These are phyloP conservation scores for Mormyrops boulengeri DNA, from an alignment of 2,797 vertebrate genomes.

Conservation along the genomic window DNA sequence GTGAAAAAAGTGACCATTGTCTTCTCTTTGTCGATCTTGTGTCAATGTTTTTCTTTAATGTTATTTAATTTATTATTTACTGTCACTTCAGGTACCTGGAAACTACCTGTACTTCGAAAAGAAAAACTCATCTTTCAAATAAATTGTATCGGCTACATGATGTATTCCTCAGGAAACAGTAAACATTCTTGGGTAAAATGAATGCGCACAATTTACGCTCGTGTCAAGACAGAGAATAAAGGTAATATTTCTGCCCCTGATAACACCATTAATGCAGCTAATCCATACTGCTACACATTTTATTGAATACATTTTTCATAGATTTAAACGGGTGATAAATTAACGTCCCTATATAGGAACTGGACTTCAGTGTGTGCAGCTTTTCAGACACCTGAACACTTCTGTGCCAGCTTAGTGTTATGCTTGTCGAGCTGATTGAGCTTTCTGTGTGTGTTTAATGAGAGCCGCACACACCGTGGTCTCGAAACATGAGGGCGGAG, in stretches of 20 bases:
- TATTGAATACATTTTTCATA: not conserved
- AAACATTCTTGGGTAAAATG: not conserved
- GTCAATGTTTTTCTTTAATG: slow-evolving; percentile 4
- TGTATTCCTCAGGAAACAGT: slow-evolving; percentile 34
- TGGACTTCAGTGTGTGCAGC: not conserved
- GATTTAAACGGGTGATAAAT: not conserved
- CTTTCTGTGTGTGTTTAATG: not conserved
- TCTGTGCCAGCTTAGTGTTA: not conserved
- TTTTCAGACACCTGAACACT: not conserved
- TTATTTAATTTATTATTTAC: slow-evolving; percentile 8
- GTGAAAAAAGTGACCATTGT: not conserved
- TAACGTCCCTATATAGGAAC: not conserved
- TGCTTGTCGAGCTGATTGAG: not conserved
- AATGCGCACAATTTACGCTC: not conserved
- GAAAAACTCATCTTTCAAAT: slow-evolving; percentile 17
- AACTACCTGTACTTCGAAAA: slow-evolving; percentile 7
- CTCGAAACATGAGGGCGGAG: not conserved
- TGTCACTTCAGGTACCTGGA: not conserved
- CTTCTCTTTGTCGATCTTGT: slow-evolving; percentile 4
- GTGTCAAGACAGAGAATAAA: not conserved
- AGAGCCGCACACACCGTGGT: not conserved
- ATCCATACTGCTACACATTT: not conserved
- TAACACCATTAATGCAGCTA: not conserved
- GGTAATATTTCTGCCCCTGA: not conserved
- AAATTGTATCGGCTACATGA: slow-evolving; percentile 44